Base-by-base conservation (phyloP, 2,113 vertebrate genomes). In the Microtus montanus region DNA sequence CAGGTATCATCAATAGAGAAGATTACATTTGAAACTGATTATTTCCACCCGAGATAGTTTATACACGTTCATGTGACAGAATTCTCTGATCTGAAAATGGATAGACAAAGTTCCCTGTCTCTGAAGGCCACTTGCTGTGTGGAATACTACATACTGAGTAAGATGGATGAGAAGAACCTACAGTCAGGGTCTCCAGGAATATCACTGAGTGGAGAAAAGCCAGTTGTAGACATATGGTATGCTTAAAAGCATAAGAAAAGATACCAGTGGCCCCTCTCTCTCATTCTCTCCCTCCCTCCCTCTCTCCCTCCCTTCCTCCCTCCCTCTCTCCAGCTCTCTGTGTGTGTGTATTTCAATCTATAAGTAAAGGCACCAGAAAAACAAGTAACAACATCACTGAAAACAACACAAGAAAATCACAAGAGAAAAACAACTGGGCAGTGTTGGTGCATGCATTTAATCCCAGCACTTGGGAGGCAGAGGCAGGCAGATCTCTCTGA, bases 11-110 rank as follows among this genome's bases (percentile, higher is more conserved):
- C 33, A 89, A 5, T 64, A 95, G 71, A 66, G 24, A 84, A 94
- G 38, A 70, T 58, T 82, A 58, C 89, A 79, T 74, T 79, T 83
- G 87, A 79, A 93, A 89, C 41, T 87, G 52, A 41, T 83, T 54
- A 19, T 87, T 49, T 70, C 78, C 71, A 13, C 30, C 63, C 38
- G 3, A 87, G 30, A 3, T 49, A 20, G 33, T 83, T 92, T 90
- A 33, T 78, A 95, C 87, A 80, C 33, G 44, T 83, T 41, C 11
- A n/a, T 5, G 17, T 83, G 71, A 38, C 52, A 35, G 22, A 92
- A 91, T 94, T 52, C 47, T 20, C n/a, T 83, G 47, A 44, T 93
- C 17, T 77, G 54, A 93, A 92, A 66, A 52, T 30, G 71, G 33
- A 14, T 33, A 63, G 88, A 54, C 84, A n/a, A 0, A n/a, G 49